Evolutionary conservation across 1,140 invertebrate species (phyloP).

Genomic region (Onthophagus taurus): DNA sequence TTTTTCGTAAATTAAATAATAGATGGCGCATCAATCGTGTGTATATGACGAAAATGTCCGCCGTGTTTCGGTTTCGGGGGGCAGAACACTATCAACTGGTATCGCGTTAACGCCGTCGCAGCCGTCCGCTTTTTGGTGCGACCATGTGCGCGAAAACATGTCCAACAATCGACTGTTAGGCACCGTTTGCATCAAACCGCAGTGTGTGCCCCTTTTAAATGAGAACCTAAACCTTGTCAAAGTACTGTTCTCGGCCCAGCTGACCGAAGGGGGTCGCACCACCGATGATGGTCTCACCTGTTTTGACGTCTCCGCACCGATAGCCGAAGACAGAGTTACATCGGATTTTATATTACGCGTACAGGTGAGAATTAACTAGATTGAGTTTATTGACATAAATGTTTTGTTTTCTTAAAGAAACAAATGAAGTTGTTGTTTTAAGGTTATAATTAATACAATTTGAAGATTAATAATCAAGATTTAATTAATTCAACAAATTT

Average conservation of each 20-base stretch:
- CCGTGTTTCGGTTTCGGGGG: no score
- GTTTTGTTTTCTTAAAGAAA: no score
- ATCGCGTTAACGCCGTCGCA: background rate
- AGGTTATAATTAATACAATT: no score
- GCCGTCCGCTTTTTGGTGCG: background rate
- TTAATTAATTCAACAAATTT: no score
- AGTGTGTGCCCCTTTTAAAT: constrained; percentile 30
- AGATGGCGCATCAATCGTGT: no score
- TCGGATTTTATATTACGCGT: constrained; percentile 33
- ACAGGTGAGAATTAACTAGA: constrained; percentile 27
- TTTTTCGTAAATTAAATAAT: no score
- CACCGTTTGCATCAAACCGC: constrained; percentile 30
- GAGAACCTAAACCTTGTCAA: constrained; percentile 33
- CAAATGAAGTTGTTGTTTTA: no score
- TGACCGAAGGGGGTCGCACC: constrained; percentile 25
- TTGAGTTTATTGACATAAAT: no score
- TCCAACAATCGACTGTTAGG: no score
- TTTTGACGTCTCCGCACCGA: constrained; percentile 30
- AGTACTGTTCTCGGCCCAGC: constrained; percentile 33
- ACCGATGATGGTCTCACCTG: constrained; percentile 23
- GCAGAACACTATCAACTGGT: no score
- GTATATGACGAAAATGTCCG: no score
- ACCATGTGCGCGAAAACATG: constrained; percentile 12
- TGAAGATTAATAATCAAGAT: no score
- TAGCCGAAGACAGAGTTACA: constrained; percentile 25